These are phyloP conservation scores for Cacoxenus indagator DNA, from an alignment of 2,888 invertebrate species.

Conservation along the genomic window DNA sequence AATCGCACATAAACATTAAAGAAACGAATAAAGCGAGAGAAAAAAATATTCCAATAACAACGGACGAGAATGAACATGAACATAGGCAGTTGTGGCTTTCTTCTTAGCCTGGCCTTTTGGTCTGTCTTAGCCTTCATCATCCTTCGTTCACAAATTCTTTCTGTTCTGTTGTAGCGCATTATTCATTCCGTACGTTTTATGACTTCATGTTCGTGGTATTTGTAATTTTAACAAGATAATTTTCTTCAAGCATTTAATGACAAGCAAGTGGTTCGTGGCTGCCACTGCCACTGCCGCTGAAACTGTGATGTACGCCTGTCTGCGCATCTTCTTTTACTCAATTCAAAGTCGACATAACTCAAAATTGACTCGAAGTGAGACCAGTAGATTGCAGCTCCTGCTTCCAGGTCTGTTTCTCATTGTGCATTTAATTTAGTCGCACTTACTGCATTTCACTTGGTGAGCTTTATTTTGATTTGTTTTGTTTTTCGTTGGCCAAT, in stretches of 20 bases:
- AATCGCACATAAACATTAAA: constrained; percentile 25
- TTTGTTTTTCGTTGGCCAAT: neutral
- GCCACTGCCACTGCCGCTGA: neutral
- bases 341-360: neutral
- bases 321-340: neutral
- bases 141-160: neutral
- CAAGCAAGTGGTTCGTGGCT: too few species aligned
- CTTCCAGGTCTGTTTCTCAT: constrained; percentile 7
- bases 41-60: neutral
- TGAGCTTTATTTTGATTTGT: neutral
- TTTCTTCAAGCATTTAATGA: constrained; percentile 69
- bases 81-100: neutral
- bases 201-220: constrained; percentile 67
- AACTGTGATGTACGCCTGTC: neutral
- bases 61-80: too few species aligned
- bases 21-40: neutral
- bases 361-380: too few species aligned
- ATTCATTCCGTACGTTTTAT: constrained; percentile 64
- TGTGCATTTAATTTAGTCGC: constrained; percentile 50
- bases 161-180: constrained; percentile 53
- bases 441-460: constrained; percentile 42
- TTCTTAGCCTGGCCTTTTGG: neutral
- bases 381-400: constrained; percentile 26
- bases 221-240: constrained; percentile 70
- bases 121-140: neutral